phyloP scores from a whole-genome alignment of 2,797 vertebrate genomes.

The Chiloscyllium punctatum region DNA sequence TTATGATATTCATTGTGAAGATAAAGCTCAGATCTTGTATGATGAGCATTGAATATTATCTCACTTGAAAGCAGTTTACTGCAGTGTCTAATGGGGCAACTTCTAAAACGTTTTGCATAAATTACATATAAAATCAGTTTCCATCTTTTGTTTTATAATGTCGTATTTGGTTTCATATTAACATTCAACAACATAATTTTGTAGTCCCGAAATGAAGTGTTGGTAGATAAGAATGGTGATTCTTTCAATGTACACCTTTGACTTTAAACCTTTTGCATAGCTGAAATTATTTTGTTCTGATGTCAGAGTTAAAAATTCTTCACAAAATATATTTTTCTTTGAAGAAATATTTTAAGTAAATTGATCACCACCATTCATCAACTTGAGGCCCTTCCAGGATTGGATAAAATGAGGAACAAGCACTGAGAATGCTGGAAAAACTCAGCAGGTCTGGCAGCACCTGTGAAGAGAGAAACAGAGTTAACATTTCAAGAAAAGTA shows the following conservation, averaged over 20 bases:
- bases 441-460: no score
- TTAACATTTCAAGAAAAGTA: no score
- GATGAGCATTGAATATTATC: background rate
- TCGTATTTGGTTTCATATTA: background rate
- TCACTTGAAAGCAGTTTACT: background rate
- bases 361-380: background rate
- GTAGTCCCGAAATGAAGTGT: background rate
- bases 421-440: no score
- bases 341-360: background rate
- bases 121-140: background rate
- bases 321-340: background rate
- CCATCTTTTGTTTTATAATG: background rate
- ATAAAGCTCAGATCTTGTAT: background rate
- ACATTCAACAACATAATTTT: background rate
- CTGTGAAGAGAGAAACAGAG: no score
- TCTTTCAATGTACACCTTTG: background rate
- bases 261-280: background rate
- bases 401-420: background rate
- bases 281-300: background rate
- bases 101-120: background rate
- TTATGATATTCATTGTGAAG: background rate
- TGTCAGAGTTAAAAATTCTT: background rate
- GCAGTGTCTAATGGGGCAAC: no score
- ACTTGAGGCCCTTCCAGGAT: background rate
- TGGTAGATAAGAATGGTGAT: background rate